Evolutionary conservation across 92 coral and sea anemone genomes (phyloP).

Genomic region (Palythoa grandis): DNA sequence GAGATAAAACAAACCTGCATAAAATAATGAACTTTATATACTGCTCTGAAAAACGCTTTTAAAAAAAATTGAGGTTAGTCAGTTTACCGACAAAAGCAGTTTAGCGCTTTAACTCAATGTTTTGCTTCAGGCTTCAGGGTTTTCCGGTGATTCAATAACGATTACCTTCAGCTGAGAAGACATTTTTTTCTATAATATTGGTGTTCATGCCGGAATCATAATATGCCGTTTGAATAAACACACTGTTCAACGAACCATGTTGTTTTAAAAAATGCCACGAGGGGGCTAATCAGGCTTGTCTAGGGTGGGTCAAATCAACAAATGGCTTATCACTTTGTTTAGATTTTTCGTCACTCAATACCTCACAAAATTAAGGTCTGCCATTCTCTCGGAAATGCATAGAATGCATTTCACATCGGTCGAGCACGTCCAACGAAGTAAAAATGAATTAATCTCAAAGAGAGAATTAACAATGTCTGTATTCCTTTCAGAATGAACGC

Average conservation of each 20-base stretch:
- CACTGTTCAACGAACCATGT: background rate
- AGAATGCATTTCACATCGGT: conserved; percentile 23
- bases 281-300: background rate
- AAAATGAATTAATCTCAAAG: background rate
- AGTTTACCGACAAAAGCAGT: background rate
- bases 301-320: conserved; percentile 12
- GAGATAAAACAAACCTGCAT: background rate
- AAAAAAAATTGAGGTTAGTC: background rate
- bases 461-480: background rate
- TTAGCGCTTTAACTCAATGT: background rate
- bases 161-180: conserved; percentile 21
- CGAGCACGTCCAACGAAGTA: conserved; percentile 7
- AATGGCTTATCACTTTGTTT: conserved; percentile 25
- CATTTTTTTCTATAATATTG: background rate
- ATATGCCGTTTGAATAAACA: background rate
- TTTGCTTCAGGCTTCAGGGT: background rate
- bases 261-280: background rate
- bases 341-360: conserved; percentile 34
- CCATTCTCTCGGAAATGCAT: conserved; percentile 40
- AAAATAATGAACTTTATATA: no score
- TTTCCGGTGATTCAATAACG: conserved; percentile 12
- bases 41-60: no score
- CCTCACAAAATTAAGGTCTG: background rate
- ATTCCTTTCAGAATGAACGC: background rate
- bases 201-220: background rate